Percentiles rank a stretch among this genome's conserved stretches.
These are phyloP conservation scores for Saimiri boliviensis DNA, from an alignment of 2,113 vertebrate genomes.

Conservation along the genomic window DNA sequence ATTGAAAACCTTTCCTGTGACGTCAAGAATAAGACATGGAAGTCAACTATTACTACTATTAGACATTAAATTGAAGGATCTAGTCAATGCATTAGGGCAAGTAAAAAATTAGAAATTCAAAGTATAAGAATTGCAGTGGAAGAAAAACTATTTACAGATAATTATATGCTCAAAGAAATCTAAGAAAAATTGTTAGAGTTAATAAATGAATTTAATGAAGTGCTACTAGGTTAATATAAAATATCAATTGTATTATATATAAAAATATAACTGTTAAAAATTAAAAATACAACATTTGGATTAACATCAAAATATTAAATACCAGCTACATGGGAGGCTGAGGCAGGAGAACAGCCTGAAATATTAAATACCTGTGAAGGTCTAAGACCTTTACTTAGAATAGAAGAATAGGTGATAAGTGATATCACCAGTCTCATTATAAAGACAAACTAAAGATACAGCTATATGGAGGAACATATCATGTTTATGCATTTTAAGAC, in stretches of 20 bases:
- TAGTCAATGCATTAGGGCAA: not conserved
- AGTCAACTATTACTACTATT: not conserved
- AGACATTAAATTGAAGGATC: not conserved
- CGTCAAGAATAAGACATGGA: not conserved
- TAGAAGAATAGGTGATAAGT: not conserved
- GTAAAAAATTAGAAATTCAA: not conserved
- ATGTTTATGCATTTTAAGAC: not conserved
- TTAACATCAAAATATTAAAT: not conserved
- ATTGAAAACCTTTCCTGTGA: not conserved
- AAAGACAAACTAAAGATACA: not conserved
- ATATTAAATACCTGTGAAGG: not conserved
- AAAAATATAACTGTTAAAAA: not conserved
- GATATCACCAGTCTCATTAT: not conserved
- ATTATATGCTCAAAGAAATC: not conserved
- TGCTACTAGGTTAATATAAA: not conserved
- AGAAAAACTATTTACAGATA: not conserved
- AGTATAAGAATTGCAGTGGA: not conserved
- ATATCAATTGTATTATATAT: not conserved
- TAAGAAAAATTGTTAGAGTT: not conserved
- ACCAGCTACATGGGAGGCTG: not conserved
- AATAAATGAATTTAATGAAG: not conserved
- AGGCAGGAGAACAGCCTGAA: not conserved
- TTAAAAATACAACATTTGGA: not conserved
- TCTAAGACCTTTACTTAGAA: not conserved
- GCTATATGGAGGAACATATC: not conserved